These are phyloP conservation scores for Malurus elegans DNA, from an alignment of 2,113 vertebrate species.

Conservation along the genomic window DNA sequence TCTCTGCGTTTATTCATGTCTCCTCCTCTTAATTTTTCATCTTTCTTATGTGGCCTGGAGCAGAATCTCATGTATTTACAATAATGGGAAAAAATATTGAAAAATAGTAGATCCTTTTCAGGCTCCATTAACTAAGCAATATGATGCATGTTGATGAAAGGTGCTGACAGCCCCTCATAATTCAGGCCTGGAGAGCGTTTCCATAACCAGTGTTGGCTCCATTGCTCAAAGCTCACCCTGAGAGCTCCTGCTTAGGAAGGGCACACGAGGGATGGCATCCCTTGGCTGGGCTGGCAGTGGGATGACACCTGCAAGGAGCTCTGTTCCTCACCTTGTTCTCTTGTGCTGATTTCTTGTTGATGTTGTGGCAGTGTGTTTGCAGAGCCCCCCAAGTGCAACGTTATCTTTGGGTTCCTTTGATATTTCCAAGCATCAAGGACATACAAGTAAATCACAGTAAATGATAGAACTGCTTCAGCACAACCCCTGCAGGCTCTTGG, in stretches of 20 bases:
- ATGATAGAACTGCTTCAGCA: neutral
- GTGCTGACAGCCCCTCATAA: neutral
- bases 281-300: neutral
- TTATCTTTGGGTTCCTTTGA: neutral
- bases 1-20: neutral
- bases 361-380: neutral
- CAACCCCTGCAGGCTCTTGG: neutral
- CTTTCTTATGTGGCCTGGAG: slow-evolving; percentile 31
- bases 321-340: neutral
- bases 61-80: slow-evolving; percentile 57
- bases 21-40: slow-evolving; percentile 54
- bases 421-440: neutral
- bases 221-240: neutral
- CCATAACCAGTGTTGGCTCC: neutral
- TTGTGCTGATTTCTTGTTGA: neutral
- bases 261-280: neutral
- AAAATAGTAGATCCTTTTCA: slow-evolving; percentile 41
- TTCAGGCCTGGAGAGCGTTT: neutral
- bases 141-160: slow-evolving; percentile 38
- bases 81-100: slow-evolving; percentile 57
- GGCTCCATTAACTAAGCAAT: slow-evolving; percentile 21
- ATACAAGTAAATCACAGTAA: neutral
- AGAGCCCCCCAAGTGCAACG: neutral
- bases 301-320: neutral
- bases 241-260: neutral